Conservation (phyloP, 1,140 invertebrate species). For the Lasaia peninsularis region DNA sequence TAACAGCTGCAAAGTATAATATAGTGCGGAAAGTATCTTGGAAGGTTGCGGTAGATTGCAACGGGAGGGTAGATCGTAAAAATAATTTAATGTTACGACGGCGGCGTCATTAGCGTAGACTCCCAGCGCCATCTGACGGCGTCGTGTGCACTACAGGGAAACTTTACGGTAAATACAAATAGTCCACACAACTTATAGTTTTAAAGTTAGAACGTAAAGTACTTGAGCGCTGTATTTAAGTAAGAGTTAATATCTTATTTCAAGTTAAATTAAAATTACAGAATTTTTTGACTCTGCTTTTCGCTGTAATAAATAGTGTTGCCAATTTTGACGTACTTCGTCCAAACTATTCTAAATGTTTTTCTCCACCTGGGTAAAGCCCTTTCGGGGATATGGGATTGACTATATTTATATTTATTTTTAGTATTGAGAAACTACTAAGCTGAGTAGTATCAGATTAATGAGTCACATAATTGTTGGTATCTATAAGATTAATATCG, state of each 20-base stretch:
- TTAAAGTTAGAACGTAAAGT: slow-evolving; percentile 7
- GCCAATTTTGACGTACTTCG: too few relatives aligned
- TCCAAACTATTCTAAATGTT: too few relatives aligned
- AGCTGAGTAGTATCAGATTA: too few relatives aligned
- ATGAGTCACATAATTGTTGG: too few relatives aligned
- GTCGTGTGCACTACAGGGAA: slow-evolving; percentile 20
- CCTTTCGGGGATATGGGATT: too few relatives aligned
- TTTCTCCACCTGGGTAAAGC: too few relatives aligned
- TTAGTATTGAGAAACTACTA: too few relatives aligned
- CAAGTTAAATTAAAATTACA: background rate
- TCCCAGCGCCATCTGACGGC: slow-evolving; percentile 51
- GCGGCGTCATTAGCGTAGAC: slow-evolving; percentile 53
- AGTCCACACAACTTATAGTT: slow-evolving; percentile 13
- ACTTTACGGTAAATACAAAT: slow-evolving; percentile 11
- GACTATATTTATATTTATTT: too few relatives aligned
- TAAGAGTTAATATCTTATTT: slow-evolving; percentile 1
- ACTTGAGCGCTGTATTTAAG: slow-evolving; percentile 1
- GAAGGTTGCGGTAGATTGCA: slow-evolving; percentile 34
- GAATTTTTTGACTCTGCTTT: background rate
- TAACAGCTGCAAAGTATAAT: slow-evolving; percentile 18
- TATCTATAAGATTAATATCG: too few relatives aligned
- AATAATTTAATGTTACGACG: slow-evolving; percentile 62
- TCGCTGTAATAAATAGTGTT: background rate
- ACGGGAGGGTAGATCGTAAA: slow-evolving; percentile 54
- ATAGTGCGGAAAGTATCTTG: slow-evolving; percentile 31